phyloP scores from a whole-genome alignment of 1,140 invertebrate species.

The Zaprionus lachaisei region DNA sequence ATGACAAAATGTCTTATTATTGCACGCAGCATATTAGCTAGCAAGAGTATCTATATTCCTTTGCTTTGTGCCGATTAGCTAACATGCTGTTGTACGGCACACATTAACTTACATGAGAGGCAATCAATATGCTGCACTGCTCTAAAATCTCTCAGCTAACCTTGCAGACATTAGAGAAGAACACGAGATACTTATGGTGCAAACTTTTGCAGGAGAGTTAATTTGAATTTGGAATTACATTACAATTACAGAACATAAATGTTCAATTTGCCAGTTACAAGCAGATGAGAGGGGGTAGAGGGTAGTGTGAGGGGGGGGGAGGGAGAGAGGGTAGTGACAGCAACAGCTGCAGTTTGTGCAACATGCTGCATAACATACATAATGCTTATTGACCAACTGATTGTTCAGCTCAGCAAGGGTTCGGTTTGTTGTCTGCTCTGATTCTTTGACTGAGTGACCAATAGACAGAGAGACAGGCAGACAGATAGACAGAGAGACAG shows the following conservation, averaged over 20 bases:
- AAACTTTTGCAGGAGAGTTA: background rate
- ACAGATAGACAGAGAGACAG: background rate
- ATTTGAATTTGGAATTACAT: constrained; percentile 14
- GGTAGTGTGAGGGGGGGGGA: background rate
- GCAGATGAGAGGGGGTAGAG: background rate
- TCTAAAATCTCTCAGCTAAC: background rate
- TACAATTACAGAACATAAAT: constrained; percentile 26
- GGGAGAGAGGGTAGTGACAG: background rate
- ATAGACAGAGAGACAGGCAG: background rate
- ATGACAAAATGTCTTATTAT: too few relatives aligned
- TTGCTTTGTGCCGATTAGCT: too few relatives aligned
- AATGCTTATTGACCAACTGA: constrained; percentile 43
- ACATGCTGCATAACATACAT: constrained; percentile 40
- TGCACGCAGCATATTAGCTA: too few relatives aligned
- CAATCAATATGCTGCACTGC: too few relatives aligned
- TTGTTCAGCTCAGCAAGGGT: constrained; percentile 5
- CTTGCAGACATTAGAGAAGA: background rate
- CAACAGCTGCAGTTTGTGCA: constrained; percentile 21
- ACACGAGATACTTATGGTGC: background rate
- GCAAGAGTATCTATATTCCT: too few relatives aligned
- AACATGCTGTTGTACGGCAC: too few relatives aligned
- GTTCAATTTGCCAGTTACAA: constrained; percentile 10
- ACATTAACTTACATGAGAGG: too few relatives aligned
- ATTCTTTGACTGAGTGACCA: constrained; percentile 1
- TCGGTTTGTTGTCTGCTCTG: constrained; percentile 16